Evolutionary conservation across 1,140 invertebrate genomes (phyloP).

Genomic region (Cepaea nemoralis): DNA sequence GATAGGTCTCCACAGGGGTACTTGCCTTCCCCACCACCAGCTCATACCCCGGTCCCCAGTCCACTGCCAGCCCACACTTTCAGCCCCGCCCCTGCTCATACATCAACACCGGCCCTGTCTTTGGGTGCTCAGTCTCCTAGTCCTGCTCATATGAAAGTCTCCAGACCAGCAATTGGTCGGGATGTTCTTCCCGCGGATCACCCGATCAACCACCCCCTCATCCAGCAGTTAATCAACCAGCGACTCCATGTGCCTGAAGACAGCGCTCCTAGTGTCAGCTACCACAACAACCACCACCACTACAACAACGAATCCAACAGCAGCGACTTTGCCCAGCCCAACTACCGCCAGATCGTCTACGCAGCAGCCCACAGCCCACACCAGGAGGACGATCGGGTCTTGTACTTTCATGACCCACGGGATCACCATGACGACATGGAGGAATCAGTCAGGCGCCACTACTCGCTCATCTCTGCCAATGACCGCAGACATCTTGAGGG

Average conservation of each 20-base stretch:
- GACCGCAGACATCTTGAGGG: not conserved
- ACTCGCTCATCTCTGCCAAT: not conserved
- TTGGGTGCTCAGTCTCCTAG: constrained; percentile 3
- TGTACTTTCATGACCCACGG: not conserved
- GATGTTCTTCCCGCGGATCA: constrained; percentile 37
- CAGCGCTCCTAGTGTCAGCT: not conserved
- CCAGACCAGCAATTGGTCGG: not conserved
- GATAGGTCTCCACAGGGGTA: not conserved
- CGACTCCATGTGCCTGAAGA: constrained; percentile 35
- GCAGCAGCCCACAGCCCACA: not conserved
- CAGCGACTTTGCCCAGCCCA: not conserved
- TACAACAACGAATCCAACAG: not conserved
- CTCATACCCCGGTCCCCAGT: constrained; percentile 14
- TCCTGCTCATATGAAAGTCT: constrained; percentile 1
- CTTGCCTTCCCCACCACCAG: constrained; percentile 33
- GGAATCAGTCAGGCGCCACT: not conserved
- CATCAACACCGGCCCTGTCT: not conserved
- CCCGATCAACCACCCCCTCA: constrained; percentile 37
- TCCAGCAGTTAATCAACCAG: constrained; percentile 41
- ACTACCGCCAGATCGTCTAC: not conserved
- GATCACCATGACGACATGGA: not conserved
- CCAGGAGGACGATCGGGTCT: not conserved
- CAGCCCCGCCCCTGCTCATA: constrained; percentile 15
- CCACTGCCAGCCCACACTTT: constrained; percentile 7
- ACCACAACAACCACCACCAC: not conserved